Evolutionary conservation across 2,888 invertebrate species (phyloP), one percentile per base, ranked within the genome.

Genomic region (Hirtodrosophila cameraria): DNA sequence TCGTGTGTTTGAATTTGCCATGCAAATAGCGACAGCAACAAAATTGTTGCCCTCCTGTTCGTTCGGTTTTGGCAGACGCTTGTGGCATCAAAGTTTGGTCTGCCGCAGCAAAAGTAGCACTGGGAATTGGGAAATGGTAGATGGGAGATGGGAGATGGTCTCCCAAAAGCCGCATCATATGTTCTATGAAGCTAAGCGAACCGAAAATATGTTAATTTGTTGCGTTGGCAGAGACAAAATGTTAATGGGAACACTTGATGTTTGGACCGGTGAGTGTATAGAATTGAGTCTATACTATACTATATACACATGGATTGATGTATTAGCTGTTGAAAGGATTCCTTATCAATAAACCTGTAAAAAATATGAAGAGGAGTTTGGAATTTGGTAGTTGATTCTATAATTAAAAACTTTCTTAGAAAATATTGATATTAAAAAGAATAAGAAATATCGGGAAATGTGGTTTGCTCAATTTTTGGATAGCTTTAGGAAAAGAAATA

Each of bases 1-100:
- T 72, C 54, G 69, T 75, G 67, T 85, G 82, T 82, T 81, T 75
- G 79, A 78, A 69, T 81, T 84, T 85, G 67, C 78, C 69, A 82
- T 81, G 84, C 81, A 83, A 81, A 82, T 79, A 83, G 62, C 50
- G 52, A 50, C 54, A 70, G 69, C 82, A 62, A 65, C 80, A 71
- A 53, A 46, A 67, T 38, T 54, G 66, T 45, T 48, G 50, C 46
- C 39, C 46, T 57, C 57, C 52, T 50, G 49, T 41, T 58, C 27
- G n/a, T n/a, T 25, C 18, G 46, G 43, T 49, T 39, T 23, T 42
- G 30, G 41, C 27, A n/a, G 11, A 23, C 27, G 67, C 73, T 42
- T 61, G 35, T 16, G 42, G 69, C 52, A 45, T 33, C 46, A 35
- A 64, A 78, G 23, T 65, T n/a, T 78, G 27, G 52, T 60, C 57